phyloP scores from a whole-genome alignment of 2,113 vertebrate genomes.

The Nannospalax galili region DNA sequence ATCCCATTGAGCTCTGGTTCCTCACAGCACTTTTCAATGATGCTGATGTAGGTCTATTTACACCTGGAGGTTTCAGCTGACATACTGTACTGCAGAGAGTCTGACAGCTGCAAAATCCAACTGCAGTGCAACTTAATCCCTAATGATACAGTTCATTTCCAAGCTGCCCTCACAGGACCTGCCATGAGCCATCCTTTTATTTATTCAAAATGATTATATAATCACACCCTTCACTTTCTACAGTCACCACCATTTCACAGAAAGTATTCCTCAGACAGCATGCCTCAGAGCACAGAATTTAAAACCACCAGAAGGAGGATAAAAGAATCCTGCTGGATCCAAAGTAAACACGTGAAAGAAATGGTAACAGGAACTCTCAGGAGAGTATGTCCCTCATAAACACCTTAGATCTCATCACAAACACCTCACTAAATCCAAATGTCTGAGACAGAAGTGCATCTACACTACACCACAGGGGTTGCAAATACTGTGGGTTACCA shows the following conservation, averaged over 20 bases:
- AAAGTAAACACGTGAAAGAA: constrained; percentile 47
- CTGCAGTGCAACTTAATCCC: constrained; percentile 62
- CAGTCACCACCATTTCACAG: neutral
- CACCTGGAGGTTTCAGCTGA: constrained; percentile 62
- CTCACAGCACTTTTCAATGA: constrained; percentile 8
- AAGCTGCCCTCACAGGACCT: constrained; percentile 55
- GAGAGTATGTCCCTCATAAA: constrained; percentile 32
- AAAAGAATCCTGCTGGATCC: constrained; percentile 61
- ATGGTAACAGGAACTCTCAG: constrained; percentile 58
- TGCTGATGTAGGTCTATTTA: constrained; percentile 54
- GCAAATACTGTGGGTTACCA: neutral
- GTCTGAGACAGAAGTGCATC: neutral
- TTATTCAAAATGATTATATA: constrained; percentile 60
- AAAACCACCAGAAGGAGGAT: constrained; percentile 52
- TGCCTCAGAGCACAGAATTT: constrained; percentile 39
- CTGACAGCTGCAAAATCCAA: constrained; percentile 52
- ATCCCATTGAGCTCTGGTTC: neutral
- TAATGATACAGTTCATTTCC: neutral
- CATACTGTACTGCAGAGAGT: fast-evolving
- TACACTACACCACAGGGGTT: neutral
- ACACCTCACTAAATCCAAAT: constrained; percentile 54
- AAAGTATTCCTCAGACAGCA: constrained; percentile 27
- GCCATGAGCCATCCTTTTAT: constrained; percentile 41
- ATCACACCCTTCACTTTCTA: constrained; percentile 4
- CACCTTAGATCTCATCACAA: constrained; percentile 43